phyloP scores from a whole-genome alignment of 2,888 invertebrate genomes.

The Scrobipalpa atriplicella region DNA sequence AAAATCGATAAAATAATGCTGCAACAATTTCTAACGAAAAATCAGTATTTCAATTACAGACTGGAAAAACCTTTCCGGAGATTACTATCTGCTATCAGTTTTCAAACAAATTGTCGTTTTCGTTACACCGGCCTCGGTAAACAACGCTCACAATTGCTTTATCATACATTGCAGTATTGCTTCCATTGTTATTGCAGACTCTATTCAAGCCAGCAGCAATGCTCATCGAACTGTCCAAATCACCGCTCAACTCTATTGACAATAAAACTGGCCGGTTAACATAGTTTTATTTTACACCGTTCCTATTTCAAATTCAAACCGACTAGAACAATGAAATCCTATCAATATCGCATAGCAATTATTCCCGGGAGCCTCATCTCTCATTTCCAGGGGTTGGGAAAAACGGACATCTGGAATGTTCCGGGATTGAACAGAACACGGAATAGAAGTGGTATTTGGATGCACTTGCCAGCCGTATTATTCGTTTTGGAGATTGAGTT shows the following conservation, averaged over 20 bases:
- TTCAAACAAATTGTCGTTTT: neutral
- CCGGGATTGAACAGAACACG: neutral
- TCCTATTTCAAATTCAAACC: constrained; percentile 22
- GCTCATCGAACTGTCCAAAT: neutral
- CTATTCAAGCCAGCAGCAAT: neutral
- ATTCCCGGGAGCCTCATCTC: constrained; percentile 36
- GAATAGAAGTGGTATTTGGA: constrained; percentile 9
- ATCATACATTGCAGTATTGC: neutral
- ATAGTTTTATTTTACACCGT: constrained; percentile 19
- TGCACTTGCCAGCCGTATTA: neutral
- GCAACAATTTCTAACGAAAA: too few relatives aligned
- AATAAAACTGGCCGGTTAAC: constrained; percentile 7
- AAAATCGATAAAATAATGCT: too few relatives aligned
- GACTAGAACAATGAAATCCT: constrained; percentile 34
- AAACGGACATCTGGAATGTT: constrained; percentile 16
- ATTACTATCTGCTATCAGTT: neutral
- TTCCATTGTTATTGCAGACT: neutral
- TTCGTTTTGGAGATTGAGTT: neutral
- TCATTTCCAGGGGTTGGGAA: constrained; percentile 14
- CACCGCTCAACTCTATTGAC: neutral
- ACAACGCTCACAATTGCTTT: neutral
- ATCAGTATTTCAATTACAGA: too few relatives aligned
- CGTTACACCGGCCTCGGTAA: neutral
- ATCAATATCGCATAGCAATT: constrained; percentile 50
- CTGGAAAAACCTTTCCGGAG: too few relatives aligned